Conservation (phyloP, 2,888 invertebrate genomes). For the Rosalia funebris region DNA sequence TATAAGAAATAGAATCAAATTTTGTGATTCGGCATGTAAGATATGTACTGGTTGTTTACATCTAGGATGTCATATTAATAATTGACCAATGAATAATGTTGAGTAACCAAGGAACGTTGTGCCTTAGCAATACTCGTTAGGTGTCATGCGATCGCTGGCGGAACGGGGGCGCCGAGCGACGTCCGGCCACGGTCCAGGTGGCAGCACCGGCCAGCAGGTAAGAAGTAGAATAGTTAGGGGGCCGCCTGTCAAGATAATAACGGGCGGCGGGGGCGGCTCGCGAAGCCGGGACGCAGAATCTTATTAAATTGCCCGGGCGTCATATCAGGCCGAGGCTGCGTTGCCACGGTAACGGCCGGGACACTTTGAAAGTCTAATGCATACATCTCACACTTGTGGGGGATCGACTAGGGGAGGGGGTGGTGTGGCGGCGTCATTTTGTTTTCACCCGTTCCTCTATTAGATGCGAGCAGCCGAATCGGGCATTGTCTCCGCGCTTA, state of each 20-base stretch:
- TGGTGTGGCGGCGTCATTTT: slow-evolving; percentile 58
- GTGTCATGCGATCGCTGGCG: background rate
- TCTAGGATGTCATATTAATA: too few relatives aligned
- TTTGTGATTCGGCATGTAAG: too few relatives aligned
- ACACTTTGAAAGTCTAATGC: slow-evolving; percentile 67
- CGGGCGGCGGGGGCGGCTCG: slow-evolving; percentile 53
- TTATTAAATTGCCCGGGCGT: slow-evolving; percentile 71
- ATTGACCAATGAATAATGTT: too few relatives aligned
- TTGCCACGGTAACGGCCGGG: slow-evolving; percentile 76
- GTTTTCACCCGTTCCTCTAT: slow-evolving; percentile 63
- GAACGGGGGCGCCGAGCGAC: background rate
- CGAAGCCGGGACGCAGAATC: slow-evolving; percentile 64
- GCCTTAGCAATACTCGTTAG: too few relatives aligned
- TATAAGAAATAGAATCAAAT: too few relatives aligned
- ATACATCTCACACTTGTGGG: slow-evolving; percentile 65
- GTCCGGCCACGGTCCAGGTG: slow-evolving; percentile 35
- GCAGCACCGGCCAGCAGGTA: slow-evolving; percentile 44
- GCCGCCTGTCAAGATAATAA: slow-evolving; percentile 56
- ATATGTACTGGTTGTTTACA: too few relatives aligned
- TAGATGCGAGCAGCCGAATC: slow-evolving; percentile 47
- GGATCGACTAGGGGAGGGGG: slow-evolving; percentile 49
- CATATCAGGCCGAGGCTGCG: slow-evolving; percentile 73
- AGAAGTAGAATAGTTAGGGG: slow-evolving; percentile 48
- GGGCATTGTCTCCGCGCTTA: slow-evolving; percentile 35
- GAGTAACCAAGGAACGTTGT: too few relatives aligned